Base-by-base conservation (phyloP, 2,888 invertebrate genomes). In the Lepidocyrtinus sp. region DNA sequence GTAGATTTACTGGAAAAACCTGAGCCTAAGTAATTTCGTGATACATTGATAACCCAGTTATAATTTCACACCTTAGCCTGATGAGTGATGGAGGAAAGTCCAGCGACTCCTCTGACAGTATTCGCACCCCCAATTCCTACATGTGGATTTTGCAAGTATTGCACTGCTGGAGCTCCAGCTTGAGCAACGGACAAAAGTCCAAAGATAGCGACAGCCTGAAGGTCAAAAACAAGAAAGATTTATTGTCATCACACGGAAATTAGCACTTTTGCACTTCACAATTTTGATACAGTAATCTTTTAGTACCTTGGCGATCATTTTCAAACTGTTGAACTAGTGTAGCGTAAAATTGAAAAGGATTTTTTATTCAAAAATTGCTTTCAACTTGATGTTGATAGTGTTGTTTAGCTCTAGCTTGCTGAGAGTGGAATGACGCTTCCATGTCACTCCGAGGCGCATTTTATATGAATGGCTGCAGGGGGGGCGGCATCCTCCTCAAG, bases 51-150 rank as follows among this genome's bases (percentile, higher is more conserved):
- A n/a, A n/a, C n/a, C n/a, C n/a, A n/a, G n/a, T n/a, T n/a, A n/a
- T n/a, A n/a, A n/a, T n/a, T 68, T 55, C 45, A 64, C 68, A 73
- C 75, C 27, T 84, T 84, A 36, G 80, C 67, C 68, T 84, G 82
- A 63, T 82, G 75, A 17, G 83, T 78, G n/a, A 83, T 55, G 22
- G 83, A 75, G 17, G 79, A 75, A 36, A 67, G 71, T 67, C 83
- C 83, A 55, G 64, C 78, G n/a, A 65, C 63, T 67, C 82, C 82
- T 19, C 85, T 81, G 22, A 85, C 68, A 45, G 85, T 85, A 21
- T 76, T 73, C 17, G 83, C 77, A 21, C 74, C 71, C 63, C 81
- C 81, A 59, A 64, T 62, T 59, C 83, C 85, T n/a, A 84, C 82
- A 67, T 67, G 67, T 63, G 83, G 81, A 65, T 68, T 72, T 9